Conservation (phyloP, 2,797 vertebrate genomes). For the Fundulus diaphanus region DNA sequence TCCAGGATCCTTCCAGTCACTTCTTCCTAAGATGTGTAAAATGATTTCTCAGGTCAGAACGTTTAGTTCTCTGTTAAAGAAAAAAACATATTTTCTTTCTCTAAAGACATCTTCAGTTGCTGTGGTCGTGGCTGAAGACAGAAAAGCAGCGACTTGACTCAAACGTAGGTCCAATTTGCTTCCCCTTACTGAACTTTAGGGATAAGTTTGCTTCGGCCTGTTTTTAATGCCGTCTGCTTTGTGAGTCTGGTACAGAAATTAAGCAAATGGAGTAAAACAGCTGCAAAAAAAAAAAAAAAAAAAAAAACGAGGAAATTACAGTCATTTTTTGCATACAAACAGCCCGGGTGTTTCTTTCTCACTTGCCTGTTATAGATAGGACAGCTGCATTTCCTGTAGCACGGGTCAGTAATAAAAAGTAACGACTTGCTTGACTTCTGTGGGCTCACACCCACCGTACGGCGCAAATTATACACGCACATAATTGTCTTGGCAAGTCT, state of each 20-base stretch:
- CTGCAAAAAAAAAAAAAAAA: too few relatives aligned
- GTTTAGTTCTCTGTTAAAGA: neutral
- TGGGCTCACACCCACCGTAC: constrained; percentile 62
- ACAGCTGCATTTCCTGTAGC: constrained; percentile 51
- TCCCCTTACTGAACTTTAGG: neutral
- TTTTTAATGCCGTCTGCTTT: neutral
- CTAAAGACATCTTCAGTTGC: neutral
- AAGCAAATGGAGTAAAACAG: neutral
- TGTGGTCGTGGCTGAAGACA: neutral
- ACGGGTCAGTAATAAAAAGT: constrained; percentile 66
- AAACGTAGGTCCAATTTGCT: neutral
- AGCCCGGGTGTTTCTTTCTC: constrained; percentile 46
- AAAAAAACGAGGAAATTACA: neutral
- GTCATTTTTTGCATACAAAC: constrained; percentile 51
- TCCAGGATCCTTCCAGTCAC: neutral
- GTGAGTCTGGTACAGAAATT: neutral
- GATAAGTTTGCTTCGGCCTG: neutral
- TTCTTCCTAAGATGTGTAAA: neutral
- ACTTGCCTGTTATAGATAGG: constrained; percentile 40
- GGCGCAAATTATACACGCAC: constrained; percentile 59
- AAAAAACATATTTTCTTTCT: neutral
- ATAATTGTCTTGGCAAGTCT: constrained; percentile 73
- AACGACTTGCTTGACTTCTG: constrained; percentile 69
- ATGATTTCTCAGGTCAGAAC: neutral
- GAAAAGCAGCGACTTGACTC: neutral